Conservation (phyloP, 1,140 invertebrate genomes). For the Camponotus floridanus region DNA sequence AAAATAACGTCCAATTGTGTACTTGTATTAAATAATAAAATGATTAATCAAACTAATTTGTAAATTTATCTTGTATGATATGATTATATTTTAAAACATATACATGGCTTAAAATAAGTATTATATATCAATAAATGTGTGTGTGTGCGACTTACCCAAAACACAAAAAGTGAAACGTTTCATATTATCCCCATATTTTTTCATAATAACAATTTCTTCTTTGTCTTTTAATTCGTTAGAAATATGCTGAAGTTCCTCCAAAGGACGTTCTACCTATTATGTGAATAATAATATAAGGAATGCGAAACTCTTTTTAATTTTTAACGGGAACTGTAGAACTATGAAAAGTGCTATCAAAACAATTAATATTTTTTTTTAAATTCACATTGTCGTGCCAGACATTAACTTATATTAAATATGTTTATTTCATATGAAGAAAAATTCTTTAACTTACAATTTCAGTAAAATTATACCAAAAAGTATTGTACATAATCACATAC, state of each 20-base stretch:
- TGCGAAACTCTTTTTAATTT: too few relatives aligned
- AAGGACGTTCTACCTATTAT: not conserved
- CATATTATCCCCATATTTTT: not conserved
- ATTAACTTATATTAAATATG: not conserved
- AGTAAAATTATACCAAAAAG: not conserved
- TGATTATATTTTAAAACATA: too few relatives aligned
- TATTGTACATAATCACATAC: not conserved
- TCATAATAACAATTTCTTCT: not conserved
- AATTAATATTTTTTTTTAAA: not conserved
- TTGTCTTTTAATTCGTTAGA: not conserved
- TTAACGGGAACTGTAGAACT: too few relatives aligned
- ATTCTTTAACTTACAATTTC: not conserved
- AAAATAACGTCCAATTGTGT: too few relatives aligned
- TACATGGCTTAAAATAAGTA: too few relatives aligned
- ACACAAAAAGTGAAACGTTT: not conserved
- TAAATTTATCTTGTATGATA: too few relatives aligned
- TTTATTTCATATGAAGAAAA: too few relatives aligned
- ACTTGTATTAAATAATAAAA: not conserved
- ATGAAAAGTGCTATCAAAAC: too few relatives aligned
- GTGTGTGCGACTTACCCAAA: not conserved
- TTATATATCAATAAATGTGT: too few relatives aligned
- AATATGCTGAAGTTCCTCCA: not conserved
- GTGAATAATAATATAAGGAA: not conserved
- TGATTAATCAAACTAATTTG: not conserved
- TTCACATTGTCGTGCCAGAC: too few relatives aligned